These are phyloP conservation scores for Cyanoliseus patagonus DNA, from an alignment of 2,113 vertebrate genomes.

Conservation along the genomic window DNA sequence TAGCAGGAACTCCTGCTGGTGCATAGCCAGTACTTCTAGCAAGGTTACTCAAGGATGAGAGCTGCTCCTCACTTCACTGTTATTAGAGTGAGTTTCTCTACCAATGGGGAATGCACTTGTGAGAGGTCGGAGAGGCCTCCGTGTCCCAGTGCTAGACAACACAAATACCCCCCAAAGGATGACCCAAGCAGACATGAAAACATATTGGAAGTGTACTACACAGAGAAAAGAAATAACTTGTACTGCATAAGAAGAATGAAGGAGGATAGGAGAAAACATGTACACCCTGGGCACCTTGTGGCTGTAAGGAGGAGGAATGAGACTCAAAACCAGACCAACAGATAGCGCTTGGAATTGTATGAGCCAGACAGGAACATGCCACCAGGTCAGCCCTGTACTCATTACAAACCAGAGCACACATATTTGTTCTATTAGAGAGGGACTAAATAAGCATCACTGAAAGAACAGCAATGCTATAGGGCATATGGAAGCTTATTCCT, in stretches of 20 bases:
- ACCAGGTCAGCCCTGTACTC: neutral
- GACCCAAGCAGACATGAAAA: neutral
- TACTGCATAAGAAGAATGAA: neutral
- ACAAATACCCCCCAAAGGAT: neutral
- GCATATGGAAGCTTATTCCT: neutral
- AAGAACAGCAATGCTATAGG: neutral
- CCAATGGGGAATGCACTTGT: neutral
- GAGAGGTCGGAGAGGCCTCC: neutral
- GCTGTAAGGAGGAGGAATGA: neutral
- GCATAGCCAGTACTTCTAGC: neutral
- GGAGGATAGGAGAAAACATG: neutral
- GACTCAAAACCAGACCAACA: neutral
- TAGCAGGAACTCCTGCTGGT: neutral
- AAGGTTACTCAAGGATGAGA: neutral
- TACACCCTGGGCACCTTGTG: neutral
- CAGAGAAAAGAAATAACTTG: neutral
- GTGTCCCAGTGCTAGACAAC: neutral
- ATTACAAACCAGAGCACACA: neutral
- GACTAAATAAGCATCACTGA: neutral
- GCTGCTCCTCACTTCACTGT: neutral
- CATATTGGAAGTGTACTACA: neutral
- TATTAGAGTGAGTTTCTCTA: neutral
- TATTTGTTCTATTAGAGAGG: neutral
- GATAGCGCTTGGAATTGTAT: neutral
- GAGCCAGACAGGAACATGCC: neutral